Base-by-base conservation (phyloP, 2,888 invertebrate genomes). In the Lissocephala sabroskyi region DNA sequence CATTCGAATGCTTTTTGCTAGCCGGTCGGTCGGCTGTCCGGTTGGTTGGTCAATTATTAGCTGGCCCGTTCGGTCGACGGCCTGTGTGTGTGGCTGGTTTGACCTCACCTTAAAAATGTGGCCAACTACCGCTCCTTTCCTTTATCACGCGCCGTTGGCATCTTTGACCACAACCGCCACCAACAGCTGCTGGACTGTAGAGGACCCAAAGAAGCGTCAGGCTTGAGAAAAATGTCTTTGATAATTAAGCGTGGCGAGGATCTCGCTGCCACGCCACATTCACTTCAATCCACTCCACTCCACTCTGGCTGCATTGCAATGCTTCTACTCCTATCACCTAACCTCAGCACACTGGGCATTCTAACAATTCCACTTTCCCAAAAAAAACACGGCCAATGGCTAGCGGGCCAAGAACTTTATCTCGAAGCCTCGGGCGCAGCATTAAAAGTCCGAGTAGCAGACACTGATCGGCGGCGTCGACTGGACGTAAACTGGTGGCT, bases 171-270 rank as follows among this genome's bases (percentile, higher is more conserved):
- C 29, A n/a, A 11, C 1, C 29, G 4, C 29, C 4, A 29, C 3
- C 11, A 50, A 47, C 56, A 59, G 46, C 60, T 51, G 59, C 50
- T 56, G 73, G 33, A 32, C 42, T 23, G n/a, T n/a, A n/a, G n/a
- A n/a, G n/a, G n/a, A n/a, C n/a, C n/a, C n/a, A n/a, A n/a, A n/a
- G n/a, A n/a, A n/a, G n/a, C n/a, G n/a, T n/a, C n/a, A n/a, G 58
- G 46, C 50, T 32, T 51, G 51, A 61, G 57, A 61, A 57, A 76
- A 62, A 76, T 68, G 73, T 76, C 73, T 68, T 62, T 73, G 71
- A 71, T 71, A 71, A 73, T 71, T 76, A 71, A 71, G 73, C 70
- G n/a, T n/a, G n/a, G n/a, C n/a, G n/a, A n/a, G n/a, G n/a, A n/a
- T n/a, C n/a, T n/a, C n/a, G n/a, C n/a, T n/a, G n/a, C n/a, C n/a